Evolutionary conservation across 2,113 vertebrate genomes (phyloP).

Genomic region (Tachysurus vachellii): DNA sequence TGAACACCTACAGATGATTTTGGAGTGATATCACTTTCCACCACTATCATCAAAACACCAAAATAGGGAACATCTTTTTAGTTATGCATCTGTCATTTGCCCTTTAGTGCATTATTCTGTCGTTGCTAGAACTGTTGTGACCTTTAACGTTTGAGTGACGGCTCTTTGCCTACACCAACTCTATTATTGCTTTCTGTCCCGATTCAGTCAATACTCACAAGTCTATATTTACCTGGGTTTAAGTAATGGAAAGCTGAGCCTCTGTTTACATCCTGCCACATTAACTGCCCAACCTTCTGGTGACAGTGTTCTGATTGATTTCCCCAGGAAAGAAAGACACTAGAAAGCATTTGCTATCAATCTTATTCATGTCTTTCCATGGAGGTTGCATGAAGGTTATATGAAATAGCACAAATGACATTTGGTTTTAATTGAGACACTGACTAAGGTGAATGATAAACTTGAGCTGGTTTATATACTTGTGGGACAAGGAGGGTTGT

Average conservation of each 20-base stretch:
- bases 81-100: neutral
- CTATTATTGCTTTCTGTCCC: constrained; percentile 22
- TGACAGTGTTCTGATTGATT: constrained; percentile 51
- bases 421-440: neutral
- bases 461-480: constrained; percentile 9
- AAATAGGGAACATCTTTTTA: neutral
- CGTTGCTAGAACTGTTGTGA: constrained; percentile 3
- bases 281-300: constrained; percentile 52
- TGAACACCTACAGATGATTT: neutral
- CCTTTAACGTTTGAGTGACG: neutral
- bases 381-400: neutral
- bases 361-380: constrained; percentile 14
- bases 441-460: constrained; percentile 15
- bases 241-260: constrained; percentile 50
- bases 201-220: constrained; percentile 1
- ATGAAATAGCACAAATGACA: neutral
- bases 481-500: neutral
- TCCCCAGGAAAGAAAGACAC: neutral
- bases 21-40: neutral
- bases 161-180: constrained; percentile 23
- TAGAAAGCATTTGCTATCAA: constrained; percentile 35
- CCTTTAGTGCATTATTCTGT: neutral
- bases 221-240: constrained; percentile 49
- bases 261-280: constrained; percentile 56
- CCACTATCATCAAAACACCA: neutral